Conservation (phyloP, 1,140 invertebrate species). For the Polypedilum pembai region DNA sequence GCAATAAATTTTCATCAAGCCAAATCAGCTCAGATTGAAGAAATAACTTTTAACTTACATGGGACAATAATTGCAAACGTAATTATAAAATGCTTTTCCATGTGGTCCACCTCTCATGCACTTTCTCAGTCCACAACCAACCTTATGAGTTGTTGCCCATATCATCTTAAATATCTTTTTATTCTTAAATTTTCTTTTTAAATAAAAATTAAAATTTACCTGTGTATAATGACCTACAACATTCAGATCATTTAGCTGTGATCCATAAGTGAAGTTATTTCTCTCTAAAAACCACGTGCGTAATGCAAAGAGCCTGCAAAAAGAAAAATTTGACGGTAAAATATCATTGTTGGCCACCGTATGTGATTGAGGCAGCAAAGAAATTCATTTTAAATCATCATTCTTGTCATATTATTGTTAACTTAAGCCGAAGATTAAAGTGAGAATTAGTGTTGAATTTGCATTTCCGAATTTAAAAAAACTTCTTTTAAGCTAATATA, state of each 20-base stretch:
- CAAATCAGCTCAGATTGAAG: neutral
- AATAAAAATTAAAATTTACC: too few species aligned
- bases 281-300: constrained; percentile 73
- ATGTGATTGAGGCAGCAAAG: constrained; percentile 8
- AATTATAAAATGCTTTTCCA: constrained; percentile 63
- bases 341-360: constrained; percentile 20
- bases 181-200: too few species aligned
- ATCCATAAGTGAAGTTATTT: constrained; percentile 64
- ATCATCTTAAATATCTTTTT: constrained; percentile 48
- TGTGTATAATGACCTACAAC: constrained; percentile 75
- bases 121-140: constrained; percentile 68
- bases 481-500: neutral
- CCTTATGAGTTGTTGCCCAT: constrained; percentile 68
- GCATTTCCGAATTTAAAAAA: neutral
- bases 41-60: constrained; percentile 53
- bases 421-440: too few species aligned
- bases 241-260: constrained; percentile 51
- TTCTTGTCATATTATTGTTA: constrained; percentile 3
- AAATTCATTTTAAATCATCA: neutral
- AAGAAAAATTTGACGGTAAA: neutral
- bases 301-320: constrained; percentile 66
- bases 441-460: neutral
- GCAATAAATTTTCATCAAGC: constrained; percentile 13
- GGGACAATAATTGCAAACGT: constrained; percentile 83
- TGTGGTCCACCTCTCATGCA: constrained; percentile 52